phyloP scores from a whole-genome alignment of 2,888 invertebrate species.

The Smittia aterrima region DNA sequence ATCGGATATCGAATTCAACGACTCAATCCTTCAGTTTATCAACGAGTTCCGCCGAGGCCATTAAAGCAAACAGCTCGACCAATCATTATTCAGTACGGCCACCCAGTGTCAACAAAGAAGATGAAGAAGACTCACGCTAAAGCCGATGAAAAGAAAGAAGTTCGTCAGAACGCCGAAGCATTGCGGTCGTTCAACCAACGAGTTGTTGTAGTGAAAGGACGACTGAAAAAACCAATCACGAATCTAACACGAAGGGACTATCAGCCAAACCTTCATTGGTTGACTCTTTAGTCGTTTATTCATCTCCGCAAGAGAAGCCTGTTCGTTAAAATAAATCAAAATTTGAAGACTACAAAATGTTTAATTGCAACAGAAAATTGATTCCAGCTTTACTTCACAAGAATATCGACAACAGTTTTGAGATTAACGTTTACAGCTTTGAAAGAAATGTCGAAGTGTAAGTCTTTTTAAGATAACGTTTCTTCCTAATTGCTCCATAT shows the following conservation, averaged over 20 bases:
- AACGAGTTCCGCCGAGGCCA: background rate
- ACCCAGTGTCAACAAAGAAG: slow-evolving; percentile 27
- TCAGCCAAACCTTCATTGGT: slow-evolving; percentile 8
- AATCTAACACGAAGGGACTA: slow-evolving; percentile 23
- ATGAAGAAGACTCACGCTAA: slow-evolving; percentile 6
- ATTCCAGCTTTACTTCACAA: slow-evolving; percentile 22
- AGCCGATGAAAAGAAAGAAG: slow-evolving; percentile 28
- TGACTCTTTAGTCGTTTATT: slow-evolving; percentile 1
- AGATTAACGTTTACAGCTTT: background rate
- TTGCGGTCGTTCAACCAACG: slow-evolving; percentile 43
- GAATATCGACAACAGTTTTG: background rate
- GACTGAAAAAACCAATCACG: slow-evolving; percentile 49
- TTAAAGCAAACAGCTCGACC: background rate
- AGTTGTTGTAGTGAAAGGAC: slow-evolving; percentile 50
- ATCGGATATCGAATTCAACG: slow-evolving; percentile 25
- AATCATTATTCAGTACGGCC: slow-evolving; percentile 33
- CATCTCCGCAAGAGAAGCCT: no score
- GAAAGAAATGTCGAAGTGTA: slow-evolving; percentile 19
- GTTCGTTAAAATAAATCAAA: background rate
- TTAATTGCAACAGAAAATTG: background rate
- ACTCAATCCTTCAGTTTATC: slow-evolving; percentile 16
- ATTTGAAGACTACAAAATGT: background rate
- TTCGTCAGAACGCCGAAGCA: slow-evolving; percentile 7
- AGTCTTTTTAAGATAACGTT: background rate
- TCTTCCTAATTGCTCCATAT: no score